These are phyloP conservation scores for Idaea aversata DNA, from an alignment of 2,888 invertebrate genomes.

Conservation along the genomic window DNA sequence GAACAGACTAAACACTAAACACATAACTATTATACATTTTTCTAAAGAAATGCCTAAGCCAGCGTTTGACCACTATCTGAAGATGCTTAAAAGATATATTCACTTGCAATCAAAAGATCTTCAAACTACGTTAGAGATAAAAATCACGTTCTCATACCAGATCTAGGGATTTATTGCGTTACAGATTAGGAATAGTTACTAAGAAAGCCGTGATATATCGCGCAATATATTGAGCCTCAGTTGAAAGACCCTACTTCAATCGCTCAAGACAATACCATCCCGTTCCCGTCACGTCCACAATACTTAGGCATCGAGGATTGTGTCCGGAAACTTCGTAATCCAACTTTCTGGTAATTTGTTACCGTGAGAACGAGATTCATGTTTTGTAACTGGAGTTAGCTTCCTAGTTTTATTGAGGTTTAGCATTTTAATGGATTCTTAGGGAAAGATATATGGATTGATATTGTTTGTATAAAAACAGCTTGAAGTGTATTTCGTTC, in stretches of 20 bases:
- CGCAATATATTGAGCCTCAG: background rate
- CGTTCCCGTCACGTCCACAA: constrained; percentile 24
- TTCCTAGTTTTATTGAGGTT: constrained; percentile 17
- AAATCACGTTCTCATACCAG: too few species aligned
- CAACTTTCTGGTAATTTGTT: constrained; percentile 35
- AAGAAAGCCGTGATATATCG: background rate
- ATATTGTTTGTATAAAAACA: constrained; percentile 3
- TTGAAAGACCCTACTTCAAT: background rate
- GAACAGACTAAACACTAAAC: too few species aligned
- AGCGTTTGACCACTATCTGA: too few species aligned
- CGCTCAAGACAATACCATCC: background rate
- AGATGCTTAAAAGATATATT: too few species aligned
- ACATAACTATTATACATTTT: too few species aligned
- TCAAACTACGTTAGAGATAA: too few species aligned
- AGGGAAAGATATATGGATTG: background rate
- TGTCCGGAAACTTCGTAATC: constrained; percentile 29
- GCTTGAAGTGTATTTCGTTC: background rate
- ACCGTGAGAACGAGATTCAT: constrained; percentile 32
- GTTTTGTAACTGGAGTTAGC: constrained; percentile 17
- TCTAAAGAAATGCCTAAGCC: too few species aligned
- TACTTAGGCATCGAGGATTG: constrained; percentile 23
- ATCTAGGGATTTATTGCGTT: too few species aligned
- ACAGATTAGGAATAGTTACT: too few species aligned
- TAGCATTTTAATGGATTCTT: constrained; percentile 8
- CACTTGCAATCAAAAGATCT: too few species aligned